Evolutionary conservation across 2,797 vertebrate species (phyloP), one percentile per base, ranked within the genome.

Genomic region (Aratinga solstitialis): DNA sequence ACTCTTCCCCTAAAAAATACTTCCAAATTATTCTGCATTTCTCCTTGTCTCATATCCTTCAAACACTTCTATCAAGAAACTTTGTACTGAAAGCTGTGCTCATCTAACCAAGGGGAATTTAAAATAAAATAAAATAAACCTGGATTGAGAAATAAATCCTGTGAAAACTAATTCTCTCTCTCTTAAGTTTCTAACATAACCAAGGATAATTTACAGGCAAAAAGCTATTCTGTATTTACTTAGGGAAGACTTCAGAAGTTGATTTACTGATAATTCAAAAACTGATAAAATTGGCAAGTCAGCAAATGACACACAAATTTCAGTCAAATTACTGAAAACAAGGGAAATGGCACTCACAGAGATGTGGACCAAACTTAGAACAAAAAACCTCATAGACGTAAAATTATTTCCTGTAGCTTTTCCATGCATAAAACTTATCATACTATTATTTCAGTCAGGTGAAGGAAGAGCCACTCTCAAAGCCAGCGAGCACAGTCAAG

Each of bases 381-480:
- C 9, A 48, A n/a, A 90, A n/a, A 32, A 40, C 4, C 26, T 80
- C 22, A n/a, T 2, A 22, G 12, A n/a, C 13, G 20, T 43, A 11
- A 8, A 54, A 40, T 68, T 5, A 32, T 22, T 82, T 43, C 32
- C 58, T n/a, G 9, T 6, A 43, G 26, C 32, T 86, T 66, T 61
- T 8, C 61, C 34, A 7, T 5, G 38, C 10, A 4, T 16, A 40
- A 40, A 66, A 51, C n/a, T 82, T 62, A 27, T 32, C 38, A 36
- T 9, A 11, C 40, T 30, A 1, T 24, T 22, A 11, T 5, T 51
- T 51, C 0, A 0, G 21, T 1, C 22, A 74, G 12, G 43, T 5
- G 23, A 42, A 62, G 47, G 79, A 34, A 58, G 59, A 43, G 15
- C 10, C 1, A 1, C 24, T n/a, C 53, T 56, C 42, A 9, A 2